Evolutionary conservation across 2,797 vertebrate genomes (phyloP).

Genomic region (Picus viridis): DNA sequence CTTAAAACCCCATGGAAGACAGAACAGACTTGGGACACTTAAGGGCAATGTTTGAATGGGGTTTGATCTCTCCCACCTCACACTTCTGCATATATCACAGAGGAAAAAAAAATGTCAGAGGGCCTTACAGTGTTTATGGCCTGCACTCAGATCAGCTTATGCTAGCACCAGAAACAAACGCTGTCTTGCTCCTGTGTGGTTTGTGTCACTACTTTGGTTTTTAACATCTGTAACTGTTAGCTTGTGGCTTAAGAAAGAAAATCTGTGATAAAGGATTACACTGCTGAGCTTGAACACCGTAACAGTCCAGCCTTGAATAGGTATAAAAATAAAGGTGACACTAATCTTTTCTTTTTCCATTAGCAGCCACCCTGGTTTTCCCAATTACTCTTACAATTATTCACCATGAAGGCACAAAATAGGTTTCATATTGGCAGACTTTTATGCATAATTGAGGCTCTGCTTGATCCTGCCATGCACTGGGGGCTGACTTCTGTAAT

Average conservation of each 20-base stretch:
- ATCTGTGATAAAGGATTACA: background rate
- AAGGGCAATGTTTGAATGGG: background rate
- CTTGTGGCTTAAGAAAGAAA: background rate
- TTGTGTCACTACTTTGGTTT: background rate
- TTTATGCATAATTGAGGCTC: conserved; percentile 27
- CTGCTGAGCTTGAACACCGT: background rate
- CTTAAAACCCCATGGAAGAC: background rate
- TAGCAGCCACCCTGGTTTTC: background rate
- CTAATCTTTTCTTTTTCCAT: background rate
- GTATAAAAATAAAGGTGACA: background rate
- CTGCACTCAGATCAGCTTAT: background rate
- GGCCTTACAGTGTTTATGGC: background rate
- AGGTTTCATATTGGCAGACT: conserved; percentile 4
- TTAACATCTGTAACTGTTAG: background rate
- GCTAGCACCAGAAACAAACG: background rate
- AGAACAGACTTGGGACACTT: background rate
- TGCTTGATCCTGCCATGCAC: conserved; percentile 18
- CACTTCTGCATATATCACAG: background rate
- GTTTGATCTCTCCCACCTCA: background rate
- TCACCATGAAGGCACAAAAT: conserved; percentile 25
- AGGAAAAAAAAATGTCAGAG: background rate
- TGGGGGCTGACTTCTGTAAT: background rate
- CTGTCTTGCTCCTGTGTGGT: background rate
- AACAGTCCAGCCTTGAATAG: background rate
- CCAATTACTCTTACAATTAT: background rate